A percentile compares a stretch with the other conserved stretches of the same genome.
These are phyloP conservation scores for Eristalis arbustorum DNA, from an alignment of 2,888 invertebrate genomes.

Conservation along the genomic window DNA sequence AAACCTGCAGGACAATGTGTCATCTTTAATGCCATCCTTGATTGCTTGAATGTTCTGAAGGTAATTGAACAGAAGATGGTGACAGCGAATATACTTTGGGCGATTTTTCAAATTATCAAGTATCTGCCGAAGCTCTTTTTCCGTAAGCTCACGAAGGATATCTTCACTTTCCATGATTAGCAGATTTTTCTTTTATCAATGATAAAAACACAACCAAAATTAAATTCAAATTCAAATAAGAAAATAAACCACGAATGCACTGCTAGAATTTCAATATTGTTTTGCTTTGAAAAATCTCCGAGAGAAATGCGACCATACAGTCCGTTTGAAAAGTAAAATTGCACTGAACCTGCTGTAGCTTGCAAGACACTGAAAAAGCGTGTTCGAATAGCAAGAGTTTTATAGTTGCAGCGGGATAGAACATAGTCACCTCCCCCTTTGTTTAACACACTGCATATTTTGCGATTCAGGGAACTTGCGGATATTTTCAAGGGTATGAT, in stretches of 20 bases:
- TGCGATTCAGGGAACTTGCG: not conserved
- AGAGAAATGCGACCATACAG: not conserved
- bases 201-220: not conserved
- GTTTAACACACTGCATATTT: not conserved
- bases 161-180: conserved; percentile 4
- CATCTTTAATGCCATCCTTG: not conserved
- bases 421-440: not conserved
- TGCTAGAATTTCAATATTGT: not conserved
- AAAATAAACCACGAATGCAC: not conserved
- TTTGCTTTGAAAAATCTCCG: not conserved
- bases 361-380: not conserved
- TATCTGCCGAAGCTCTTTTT: conserved; percentile 13
- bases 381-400: not conserved
- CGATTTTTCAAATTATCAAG: not conserved
- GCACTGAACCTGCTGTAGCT: not conserved
- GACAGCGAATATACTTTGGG: conserved; percentile 26
- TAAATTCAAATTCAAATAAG: not conserved
- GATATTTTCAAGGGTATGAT: not conserved
- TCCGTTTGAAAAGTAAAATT: not conserved
- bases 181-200: not conserved
- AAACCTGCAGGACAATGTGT: conserved; percentile 26
- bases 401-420: not conserved
- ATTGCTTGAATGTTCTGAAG: conserved; percentile 16
- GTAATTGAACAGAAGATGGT: conserved; percentile 43
- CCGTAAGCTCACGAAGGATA: conserved; percentile 28